phyloP scores from a whole-genome alignment of 2,888 invertebrate genomes.

The Tipula vernalis region DNA sequence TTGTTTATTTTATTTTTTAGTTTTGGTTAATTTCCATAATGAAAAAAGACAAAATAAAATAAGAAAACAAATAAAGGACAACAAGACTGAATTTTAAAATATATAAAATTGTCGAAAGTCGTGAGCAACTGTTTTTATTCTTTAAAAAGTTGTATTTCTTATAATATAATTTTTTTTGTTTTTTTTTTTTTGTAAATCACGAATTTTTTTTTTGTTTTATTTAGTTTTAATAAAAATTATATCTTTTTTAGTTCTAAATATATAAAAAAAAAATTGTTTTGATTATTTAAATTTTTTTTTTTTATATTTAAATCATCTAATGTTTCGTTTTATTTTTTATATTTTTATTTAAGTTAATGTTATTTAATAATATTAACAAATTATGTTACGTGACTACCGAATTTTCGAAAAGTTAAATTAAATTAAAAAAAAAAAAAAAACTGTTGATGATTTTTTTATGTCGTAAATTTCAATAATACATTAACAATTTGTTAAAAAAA shows the following conservation, averaged over 20 bases:
- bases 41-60: not conserved
- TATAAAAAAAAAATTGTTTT: not conserved
- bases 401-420: not conserved
- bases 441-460: not conserved
- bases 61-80: conserved; percentile 4
- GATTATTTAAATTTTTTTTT: not conserved
- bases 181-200: not conserved
- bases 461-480: not conserved
- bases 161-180: not conserved
- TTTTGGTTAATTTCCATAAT: conserved; percentile 5
- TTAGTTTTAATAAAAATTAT: conserved; percentile 4
- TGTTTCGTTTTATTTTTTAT: not conserved
- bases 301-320: not conserved
- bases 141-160: not conserved
- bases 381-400: not conserved
- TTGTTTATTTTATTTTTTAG: not conserved
- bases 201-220: not conserved
- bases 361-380: not conserved
- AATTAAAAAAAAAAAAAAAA: not conserved
- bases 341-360: not conserved
- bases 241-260: not conserved
- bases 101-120: conserved; percentile 6
- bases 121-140: conserved; percentile 10
- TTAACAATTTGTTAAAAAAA: not conserved
- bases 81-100: conserved; percentile 4